Base-by-base conservation (phyloP, 2,888 invertebrate genomes). In the Bruchidius siliquastri region DNA sequence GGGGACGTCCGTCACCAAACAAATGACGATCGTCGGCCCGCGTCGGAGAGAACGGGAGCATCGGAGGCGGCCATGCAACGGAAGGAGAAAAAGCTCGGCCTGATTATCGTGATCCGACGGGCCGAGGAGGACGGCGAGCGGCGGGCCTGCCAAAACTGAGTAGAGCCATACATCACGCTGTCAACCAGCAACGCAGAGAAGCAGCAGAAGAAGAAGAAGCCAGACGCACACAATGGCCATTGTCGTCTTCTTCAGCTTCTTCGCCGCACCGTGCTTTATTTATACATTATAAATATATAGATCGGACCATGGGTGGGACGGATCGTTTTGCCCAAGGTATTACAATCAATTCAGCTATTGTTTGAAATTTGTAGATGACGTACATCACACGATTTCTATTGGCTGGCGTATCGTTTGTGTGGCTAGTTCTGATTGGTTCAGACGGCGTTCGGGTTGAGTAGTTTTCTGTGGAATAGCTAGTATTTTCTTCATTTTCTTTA, bases 121-220 rank as follows among this genome's bases (percentile, higher is more conserved):
- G 18, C 22, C 30, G 30, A 71, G 21, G 13, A 21, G 71, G 21
- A 10, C 18, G 22, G 21, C 30, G 71, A 49, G n/a, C 68, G 26
- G 21, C 32, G 49, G 32, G 21, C 21, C 72, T 72, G 72, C 72
- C 72, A 72, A 70, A 72, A 68, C 2, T 69, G 66, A 72, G 66
- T 66, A 66, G 72, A 22, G 71, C 73, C 73, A 73, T 73, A 73
- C 73, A 73, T 73, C 73, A 73, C 73, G 32, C 49, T 49, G 49
- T 49, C 49, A 49, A 13, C 49, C 49, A 13, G 49, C 49, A 13
- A 49, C 49, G 49, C 20, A 70, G 30, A 20, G 70, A 26, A 18
- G 13, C 10, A 30, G 18, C 70, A 22, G 70, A 21, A 70, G 49
- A 49, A 49, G 49, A 49, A 49, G 49, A 49, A 49, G 26, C 26